These are phyloP conservation scores for Saxidomus purpurata DNA, from an alignment of 1,140 invertebrate genomes.

Conservation along the genomic window DNA sequence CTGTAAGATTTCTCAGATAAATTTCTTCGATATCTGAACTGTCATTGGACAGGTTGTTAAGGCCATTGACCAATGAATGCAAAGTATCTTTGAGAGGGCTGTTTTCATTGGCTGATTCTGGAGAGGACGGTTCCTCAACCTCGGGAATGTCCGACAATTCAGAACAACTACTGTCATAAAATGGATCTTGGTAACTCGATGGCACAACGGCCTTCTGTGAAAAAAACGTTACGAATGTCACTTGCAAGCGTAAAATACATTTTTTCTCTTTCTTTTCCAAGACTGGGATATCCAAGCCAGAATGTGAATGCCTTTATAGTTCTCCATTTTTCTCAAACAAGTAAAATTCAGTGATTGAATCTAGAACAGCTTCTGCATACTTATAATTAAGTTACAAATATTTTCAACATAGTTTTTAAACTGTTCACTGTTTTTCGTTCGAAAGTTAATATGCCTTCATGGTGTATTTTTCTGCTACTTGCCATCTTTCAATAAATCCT, in stretches of 20 bases:
- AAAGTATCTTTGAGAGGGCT: conserved; percentile 71
- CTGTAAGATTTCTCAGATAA: conserved; percentile 62
- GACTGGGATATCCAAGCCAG: too few species aligned
- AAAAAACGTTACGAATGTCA: conserved; percentile 7
- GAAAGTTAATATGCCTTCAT: too few species aligned
- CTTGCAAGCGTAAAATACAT: background rate
- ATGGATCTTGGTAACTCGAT: conserved; percentile 66
- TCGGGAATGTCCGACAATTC: conserved; percentile 88
- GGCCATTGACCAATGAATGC: conserved; percentile 65
- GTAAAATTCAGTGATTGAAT: too few species aligned
- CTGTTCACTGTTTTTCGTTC: too few species aligned
- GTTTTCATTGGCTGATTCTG: conserved; percentile 77
- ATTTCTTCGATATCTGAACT: conserved; percentile 65
- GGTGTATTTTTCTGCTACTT: too few species aligned
- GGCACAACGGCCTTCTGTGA: conserved; percentile 32
- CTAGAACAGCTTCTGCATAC: too few species aligned
- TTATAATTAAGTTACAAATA: too few species aligned
- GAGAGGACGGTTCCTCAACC: conserved; percentile 83
- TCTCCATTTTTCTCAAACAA: too few species aligned
- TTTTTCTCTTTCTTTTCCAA: too few species aligned
- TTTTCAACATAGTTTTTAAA: too few species aligned
- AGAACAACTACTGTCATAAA: conserved; percentile 87
- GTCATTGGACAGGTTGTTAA: conserved; percentile 69
- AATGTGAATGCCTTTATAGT: too few species aligned
- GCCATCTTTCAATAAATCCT: too few species aligned